These are phyloP conservation scores for Bembecia ichneumoniformis DNA, from an alignment of 2,888 invertebrate species.

Conservation along the genomic window DNA sequence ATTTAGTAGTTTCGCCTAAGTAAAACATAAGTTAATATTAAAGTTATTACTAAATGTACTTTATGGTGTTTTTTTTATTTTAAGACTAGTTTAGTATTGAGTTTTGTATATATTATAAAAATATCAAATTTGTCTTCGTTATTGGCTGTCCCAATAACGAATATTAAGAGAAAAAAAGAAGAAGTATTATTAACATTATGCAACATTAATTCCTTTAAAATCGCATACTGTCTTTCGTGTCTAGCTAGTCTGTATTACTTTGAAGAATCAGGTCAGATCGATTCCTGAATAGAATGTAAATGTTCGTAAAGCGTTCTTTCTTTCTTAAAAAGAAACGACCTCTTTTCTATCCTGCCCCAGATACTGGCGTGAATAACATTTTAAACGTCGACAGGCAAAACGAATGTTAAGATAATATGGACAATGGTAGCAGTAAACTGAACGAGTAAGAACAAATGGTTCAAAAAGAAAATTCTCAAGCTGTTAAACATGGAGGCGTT, in stretches of 20 bases:
- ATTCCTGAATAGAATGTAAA: background rate
- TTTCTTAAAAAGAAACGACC: background rate
- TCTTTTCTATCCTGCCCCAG: background rate
- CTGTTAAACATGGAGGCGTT: conserved; percentile 1
- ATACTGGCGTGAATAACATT: background rate
- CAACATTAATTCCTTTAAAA: too few relatives aligned
- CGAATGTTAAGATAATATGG: background rate
- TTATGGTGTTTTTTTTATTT: too few relatives aligned
- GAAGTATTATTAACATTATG: too few relatives aligned
- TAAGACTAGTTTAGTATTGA: too few relatives aligned
- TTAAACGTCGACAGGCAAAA: background rate
- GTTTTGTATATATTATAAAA: too few relatives aligned
- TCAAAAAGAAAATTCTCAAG: background rate
- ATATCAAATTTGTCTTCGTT: too few relatives aligned
- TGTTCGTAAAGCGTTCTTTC: background rate
- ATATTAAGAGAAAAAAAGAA: too few relatives aligned
- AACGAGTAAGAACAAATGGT: background rate
- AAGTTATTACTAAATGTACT: too few relatives aligned
- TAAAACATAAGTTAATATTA: too few relatives aligned
- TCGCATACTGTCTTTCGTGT: too few relatives aligned
- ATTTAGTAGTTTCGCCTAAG: too few relatives aligned
- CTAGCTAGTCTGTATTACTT: background rate
- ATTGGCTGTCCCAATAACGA: too few relatives aligned
- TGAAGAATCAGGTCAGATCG: background rate
- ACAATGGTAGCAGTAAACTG: background rate